Percentiles rank a stretch among this genome's conserved stretches.
These are phyloP conservation scores for Trypoxylon attenuatum DNA, from an alignment of 2,888 invertebrate species.

Conservation along the genomic window DNA sequence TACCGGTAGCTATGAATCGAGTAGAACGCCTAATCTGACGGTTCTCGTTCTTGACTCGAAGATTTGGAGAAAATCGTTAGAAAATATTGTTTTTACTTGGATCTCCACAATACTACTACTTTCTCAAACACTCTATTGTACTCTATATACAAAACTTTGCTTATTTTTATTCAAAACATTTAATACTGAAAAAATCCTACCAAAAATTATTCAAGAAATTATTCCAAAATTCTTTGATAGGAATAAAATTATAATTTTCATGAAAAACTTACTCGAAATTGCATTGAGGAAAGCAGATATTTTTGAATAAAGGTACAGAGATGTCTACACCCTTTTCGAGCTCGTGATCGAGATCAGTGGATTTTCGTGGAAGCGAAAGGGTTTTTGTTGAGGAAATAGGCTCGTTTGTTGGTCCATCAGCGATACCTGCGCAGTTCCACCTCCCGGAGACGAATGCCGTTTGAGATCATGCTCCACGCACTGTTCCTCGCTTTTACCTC, in stretches of 20 bases:
- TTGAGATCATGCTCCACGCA: conserved; percentile 49
- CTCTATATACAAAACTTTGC: too few species aligned
- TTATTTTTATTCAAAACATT: too few species aligned
- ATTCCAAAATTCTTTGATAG: neutral
- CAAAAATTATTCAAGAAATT: neutral
- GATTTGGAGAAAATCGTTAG: neutral
- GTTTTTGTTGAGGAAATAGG: conserved; percentile 66
- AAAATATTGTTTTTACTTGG: neutral
- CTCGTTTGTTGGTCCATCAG: conserved; percentile 65
- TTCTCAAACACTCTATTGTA: too few species aligned
- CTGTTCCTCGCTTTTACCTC: conserved; percentile 6
- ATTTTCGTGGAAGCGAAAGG: conserved; percentile 4
- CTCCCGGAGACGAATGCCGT: conserved; percentile 25
- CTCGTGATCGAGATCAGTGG: neutral
- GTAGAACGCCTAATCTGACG: neutral
- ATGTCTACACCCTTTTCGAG: neutral
- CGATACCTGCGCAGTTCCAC: conserved; percentile 43
- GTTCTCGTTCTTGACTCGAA: neutral
- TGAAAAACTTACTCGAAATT: neutral
- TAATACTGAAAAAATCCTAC: neutral
- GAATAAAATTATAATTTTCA: neutral
- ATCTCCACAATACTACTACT: too few species aligned
- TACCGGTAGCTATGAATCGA: neutral
- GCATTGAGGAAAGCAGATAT: neutral
- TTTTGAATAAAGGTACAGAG: neutral